Evolutionary conservation across 2,113 vertebrate genomes (phyloP), one percentile per base, ranked within the genome.

Genomic region (Microcebus tavaratra): DNA sequence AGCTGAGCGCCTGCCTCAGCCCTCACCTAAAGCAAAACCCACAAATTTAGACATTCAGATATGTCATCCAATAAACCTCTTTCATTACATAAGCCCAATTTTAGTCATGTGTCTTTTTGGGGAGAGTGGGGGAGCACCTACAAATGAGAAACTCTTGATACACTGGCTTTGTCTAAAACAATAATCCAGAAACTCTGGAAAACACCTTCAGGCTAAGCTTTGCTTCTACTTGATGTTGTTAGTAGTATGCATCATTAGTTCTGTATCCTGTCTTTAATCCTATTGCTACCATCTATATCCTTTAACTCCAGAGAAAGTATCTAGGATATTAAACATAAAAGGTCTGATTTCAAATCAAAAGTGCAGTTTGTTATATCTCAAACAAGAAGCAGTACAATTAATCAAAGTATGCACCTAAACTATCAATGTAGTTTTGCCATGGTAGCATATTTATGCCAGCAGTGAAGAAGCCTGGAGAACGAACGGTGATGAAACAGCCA

Each of bases 221-320:
- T 79, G 57, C 14, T 79, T 59, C 29, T 42, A 10, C 15, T 65
- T 34, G 14, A 45, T 15, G n/a, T n/a, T 50, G 6, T 42, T 18
- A 42, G 25, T 42, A 34, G 23, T 21, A 8, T 45, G 1, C 89
- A 5, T 59, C 45, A 27, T 82, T 57, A 20, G 21, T 42, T 82
- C 17, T 80, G 18, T 17, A 8, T 70, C 45, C n/a, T 80, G 50
- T 76, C 50, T 59, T 63, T 68, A 80, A 55, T 2, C 18, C 14
- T 70, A 18, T 2, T 45, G 17, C 27, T 68, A 0, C 39, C 12
- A 36, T n/a, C 12, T 73, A 0, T 25, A 20, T 11, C 20, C 12
- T 90, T 59, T 59, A 59, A 68, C 39, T 48, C 10, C 10, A 63
- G 25, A 63, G 20, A 29, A 63, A 63, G 61, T 5, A 63, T 27